Base-by-base conservation (phyloP, 2,888 invertebrate genomes). In the Melipona bicolor region DNA sequence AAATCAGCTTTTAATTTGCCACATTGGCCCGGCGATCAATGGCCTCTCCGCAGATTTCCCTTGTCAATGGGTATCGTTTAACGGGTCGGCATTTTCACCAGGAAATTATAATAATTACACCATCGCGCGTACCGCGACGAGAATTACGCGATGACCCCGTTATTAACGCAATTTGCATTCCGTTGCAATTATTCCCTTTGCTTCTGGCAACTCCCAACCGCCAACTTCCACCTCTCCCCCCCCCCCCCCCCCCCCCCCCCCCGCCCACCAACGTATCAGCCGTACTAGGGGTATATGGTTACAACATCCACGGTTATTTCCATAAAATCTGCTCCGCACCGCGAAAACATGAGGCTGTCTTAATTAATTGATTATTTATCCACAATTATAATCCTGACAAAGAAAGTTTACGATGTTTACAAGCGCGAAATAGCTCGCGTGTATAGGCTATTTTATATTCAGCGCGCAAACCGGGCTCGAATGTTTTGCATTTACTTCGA, bases 111-210 rank as follows among this genome's bases (percentile, higher is more conserved):
- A 89, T 89, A 89, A 89, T 89, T 89, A 89, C 64, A 77, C 77
- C 61, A 62, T 43, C 52, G 56, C 52, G n/a, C 62, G 59, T 49
- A 67, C 70, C 24, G 75, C 27, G 64, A 32, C 17, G 80, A 79
- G 79, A 88, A 88, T 87, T 88, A 83, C 85, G 83, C 83, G 84
- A 84, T 86, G 88, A 87, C 85, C 86, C 79, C 79, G 86, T 88
- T 89, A 87, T 89, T 89, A 87, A 85, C 83, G 83, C 73, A 74
- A 89, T 89, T 89, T 89, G 83, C 89, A 89, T 88, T 89, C 85
- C 82, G 86, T 88, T 88, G 83, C 87, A 87, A 89, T 89, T 86
- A 86, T 76, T 77, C 84, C 78, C 67, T 70, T 82, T 61, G 85
- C 65, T 75, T 77, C 80, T 72, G 67, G 32, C 43, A 43, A 43